These are phyloP conservation scores for Diadromus collaris DNA, from an alignment of 2,888 invertebrate species.

Conservation along the genomic window DNA sequence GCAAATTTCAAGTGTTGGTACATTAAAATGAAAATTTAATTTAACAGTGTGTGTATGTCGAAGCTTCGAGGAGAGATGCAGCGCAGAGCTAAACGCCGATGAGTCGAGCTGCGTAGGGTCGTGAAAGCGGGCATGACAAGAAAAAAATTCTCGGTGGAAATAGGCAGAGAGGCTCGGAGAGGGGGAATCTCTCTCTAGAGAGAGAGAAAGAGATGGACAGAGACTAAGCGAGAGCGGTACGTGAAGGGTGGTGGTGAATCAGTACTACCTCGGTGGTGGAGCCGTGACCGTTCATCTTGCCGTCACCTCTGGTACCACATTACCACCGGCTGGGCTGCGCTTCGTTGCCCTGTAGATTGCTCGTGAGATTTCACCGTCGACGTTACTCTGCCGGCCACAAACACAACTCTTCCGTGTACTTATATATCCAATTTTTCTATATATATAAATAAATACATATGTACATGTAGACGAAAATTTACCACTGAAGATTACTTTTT, in stretches of 20 bases:
- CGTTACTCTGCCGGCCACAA: slow-evolving; percentile 27
- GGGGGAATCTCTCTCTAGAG: too few species aligned
- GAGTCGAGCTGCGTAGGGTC: background rate
- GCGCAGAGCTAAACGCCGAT: background rate
- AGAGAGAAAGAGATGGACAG: background rate
- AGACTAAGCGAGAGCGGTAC: slow-evolving; percentile 14
- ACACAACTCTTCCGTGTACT: slow-evolving; percentile 22
- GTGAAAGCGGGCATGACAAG: slow-evolving; percentile 3
- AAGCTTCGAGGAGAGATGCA: background rate
- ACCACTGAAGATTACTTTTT: slow-evolving; percentile 43
- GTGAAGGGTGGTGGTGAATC: slow-evolving; percentile 51
- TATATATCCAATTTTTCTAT: background rate
- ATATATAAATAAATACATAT: background rate
- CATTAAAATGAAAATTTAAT: too few species aligned
- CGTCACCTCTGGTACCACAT: slow-evolving; percentile 77
- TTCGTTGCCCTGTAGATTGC: slow-evolving; percentile 55
- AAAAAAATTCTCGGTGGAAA: slow-evolving; percentile 35
- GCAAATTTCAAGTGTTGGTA: too few species aligned
- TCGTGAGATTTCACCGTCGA: slow-evolving; percentile 50
- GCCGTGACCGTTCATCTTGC: slow-evolving; percentile 78
- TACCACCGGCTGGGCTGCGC: slow-evolving; percentile 67
- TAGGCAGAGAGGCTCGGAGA: slow-evolving; percentile 5
- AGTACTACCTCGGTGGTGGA: slow-evolving; percentile 75
- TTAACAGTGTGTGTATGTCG: background rate
- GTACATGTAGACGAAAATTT: slow-evolving; percentile 29